phyloP scores from a whole-genome alignment of 2,797 vertebrate genomes.

The Cetoscarus ocellatus region DNA sequence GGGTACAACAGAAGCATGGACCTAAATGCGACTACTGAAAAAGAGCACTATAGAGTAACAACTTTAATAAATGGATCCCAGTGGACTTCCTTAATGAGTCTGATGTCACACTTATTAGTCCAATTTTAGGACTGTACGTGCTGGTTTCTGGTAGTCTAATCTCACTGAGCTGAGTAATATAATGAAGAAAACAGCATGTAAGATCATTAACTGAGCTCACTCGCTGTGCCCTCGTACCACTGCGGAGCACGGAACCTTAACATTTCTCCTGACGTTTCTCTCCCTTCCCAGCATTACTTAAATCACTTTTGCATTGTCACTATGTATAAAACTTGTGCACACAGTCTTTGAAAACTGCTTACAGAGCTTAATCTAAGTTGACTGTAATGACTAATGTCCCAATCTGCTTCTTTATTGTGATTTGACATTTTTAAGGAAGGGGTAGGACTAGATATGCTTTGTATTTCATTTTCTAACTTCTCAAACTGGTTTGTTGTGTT shows the following conservation, averaged over 20 bases:
- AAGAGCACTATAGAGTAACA: not conserved
- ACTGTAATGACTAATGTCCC: no score
- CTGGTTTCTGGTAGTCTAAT: conserved; percentile 4
- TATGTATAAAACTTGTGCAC: no score
- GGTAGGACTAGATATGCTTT: no score
- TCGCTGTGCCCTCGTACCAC: not conserved
- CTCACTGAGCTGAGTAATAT: not conserved
- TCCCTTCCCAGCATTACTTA: no score
- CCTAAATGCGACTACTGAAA: conserved; percentile 19
- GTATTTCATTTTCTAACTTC: no score
- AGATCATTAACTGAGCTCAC: not conserved
- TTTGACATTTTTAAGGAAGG: no score
- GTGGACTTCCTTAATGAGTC: conserved; percentile 11
- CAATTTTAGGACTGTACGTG: conserved; percentile 13
- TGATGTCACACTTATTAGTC: conserved; percentile 15
- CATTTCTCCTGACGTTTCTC: not conserved
- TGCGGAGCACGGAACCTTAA: not conserved
- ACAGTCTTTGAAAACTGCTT: no score
- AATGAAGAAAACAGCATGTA: not conserved
- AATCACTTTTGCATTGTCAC: no score
- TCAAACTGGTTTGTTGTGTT: no score
- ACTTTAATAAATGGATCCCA: conserved; percentile 18
- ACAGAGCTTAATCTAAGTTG: no score
- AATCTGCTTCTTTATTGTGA: no score
- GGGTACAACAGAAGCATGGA: not conserved